Percentiles rank a stretch among this genome's conserved stretches.
These are phyloP conservation scores for Periparus ater DNA, from an alignment of 2,797 vertebrate species.

Conservation along the genomic window DNA sequence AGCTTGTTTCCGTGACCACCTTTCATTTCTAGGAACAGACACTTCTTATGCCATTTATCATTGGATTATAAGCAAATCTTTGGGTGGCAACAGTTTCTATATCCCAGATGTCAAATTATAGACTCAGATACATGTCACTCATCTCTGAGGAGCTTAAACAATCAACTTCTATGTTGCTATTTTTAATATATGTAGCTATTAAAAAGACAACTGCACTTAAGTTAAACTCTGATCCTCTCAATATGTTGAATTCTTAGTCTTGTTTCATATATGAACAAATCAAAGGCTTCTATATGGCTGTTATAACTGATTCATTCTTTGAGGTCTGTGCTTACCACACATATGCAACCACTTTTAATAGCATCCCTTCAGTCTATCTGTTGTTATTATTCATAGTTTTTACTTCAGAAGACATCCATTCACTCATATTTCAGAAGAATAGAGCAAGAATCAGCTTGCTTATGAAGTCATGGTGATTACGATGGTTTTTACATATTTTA, in stretches of 20 bases:
- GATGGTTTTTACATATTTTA: neutral
- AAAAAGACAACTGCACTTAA: neutral
- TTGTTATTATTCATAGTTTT: neutral
- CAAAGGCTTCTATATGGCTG: neutral
- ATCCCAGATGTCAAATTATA: conserved; percentile 22
- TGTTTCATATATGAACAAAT: neutral
- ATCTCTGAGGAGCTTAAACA: neutral
- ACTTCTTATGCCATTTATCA: neutral
- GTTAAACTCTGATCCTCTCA: neutral
- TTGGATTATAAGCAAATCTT: neutral
- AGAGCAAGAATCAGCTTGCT: neutral
- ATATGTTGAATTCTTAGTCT: neutral
- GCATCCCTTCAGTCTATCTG: neutral
- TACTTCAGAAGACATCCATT: neutral
- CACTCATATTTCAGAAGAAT: neutral
- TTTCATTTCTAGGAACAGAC: neutral
- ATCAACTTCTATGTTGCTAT: neutral
- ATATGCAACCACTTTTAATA: neutral
- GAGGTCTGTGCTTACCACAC: neutral
- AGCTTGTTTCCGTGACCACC: neutral
- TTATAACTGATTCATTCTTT: neutral
- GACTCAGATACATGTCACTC: neutral
- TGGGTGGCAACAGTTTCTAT: neutral
- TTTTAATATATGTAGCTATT: neutral
- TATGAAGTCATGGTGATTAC: neutral